Conservation (phyloP, 1,140 invertebrate species). For the Archegozetes longisetosus region DNA sequence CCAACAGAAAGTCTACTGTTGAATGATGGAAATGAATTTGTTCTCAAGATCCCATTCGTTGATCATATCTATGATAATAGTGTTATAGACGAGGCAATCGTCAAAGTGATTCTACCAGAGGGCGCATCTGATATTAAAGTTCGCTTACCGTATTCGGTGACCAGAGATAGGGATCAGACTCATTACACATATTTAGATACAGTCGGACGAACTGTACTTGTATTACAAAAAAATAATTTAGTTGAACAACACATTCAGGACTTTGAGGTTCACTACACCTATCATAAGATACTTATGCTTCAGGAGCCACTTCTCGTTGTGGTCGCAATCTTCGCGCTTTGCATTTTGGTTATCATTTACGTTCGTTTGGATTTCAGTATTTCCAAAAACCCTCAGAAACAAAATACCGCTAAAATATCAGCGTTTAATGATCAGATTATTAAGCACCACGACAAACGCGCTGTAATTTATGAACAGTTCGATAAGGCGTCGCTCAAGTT, state of each 20-base stretch:
- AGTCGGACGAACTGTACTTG: constrained; percentile 72
- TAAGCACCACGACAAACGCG: too few species aligned
- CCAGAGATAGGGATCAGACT: constrained; percentile 50
- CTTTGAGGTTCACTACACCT: constrained; percentile 63
- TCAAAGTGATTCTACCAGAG: constrained; percentile 89
- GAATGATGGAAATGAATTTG: constrained; percentile 50
- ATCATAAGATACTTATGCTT: constrained; percentile 59
- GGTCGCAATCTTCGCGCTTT: constrained; percentile 72
- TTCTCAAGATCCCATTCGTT: constrained; percentile 75
- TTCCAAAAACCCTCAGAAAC: constrained; percentile 30
- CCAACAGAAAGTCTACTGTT: constrained; percentile 91
- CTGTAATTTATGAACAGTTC: too few species aligned
- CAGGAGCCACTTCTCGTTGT: constrained; percentile 76
- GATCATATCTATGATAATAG: constrained; percentile 96
- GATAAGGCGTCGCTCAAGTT: too few species aligned
- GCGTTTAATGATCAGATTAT: too few species aligned
- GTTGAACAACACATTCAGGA: constrained; percentile 95
- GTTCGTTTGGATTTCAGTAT: constrained; percentile 92
- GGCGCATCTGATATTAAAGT: constrained; percentile 62
- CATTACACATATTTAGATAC: constrained; percentile 93
- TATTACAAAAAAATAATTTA: constrained; percentile 67
- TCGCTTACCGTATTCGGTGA: constrained; percentile 61
- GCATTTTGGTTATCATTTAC: constrained; percentile 81
- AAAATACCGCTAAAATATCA: constrained; percentile 7
- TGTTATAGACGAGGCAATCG: constrained; percentile 72